Conservation (phyloP, 2,888 invertebrate genomes). For the Pharmacophagus antenor region DNA sequence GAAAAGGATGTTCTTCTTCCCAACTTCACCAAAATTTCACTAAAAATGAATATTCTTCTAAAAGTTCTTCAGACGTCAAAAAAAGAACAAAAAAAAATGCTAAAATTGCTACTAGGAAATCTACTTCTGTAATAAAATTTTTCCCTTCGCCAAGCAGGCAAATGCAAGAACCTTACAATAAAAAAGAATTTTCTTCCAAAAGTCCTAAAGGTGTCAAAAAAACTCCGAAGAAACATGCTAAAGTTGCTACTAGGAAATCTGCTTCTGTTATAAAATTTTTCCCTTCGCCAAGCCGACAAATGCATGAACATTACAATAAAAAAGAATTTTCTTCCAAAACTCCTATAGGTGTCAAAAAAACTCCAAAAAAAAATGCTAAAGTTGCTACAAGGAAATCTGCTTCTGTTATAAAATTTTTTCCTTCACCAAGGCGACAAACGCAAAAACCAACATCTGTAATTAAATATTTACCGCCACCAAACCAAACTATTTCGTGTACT, state of each 20-base stretch:
- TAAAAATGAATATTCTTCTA: background rate
- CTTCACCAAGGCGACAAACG: background rate
- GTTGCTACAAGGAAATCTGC: background rate
- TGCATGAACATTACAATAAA: background rate
- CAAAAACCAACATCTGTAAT: constrained; percentile 15
- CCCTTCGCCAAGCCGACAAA: constrained; percentile 1
- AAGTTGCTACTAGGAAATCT: constrained; percentile 4
- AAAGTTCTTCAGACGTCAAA: background rate
- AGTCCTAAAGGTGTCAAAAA: background rate
- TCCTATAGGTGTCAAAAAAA: background rate
- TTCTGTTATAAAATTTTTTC: constrained; percentile 17
- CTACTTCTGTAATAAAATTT: constrained; percentile 13
- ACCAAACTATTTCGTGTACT: background rate
- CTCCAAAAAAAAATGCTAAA: constrained; percentile 11
- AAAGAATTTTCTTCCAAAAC: background rate
- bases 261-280: constrained; percentile 15
- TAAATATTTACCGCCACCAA: constrained; percentile 22
- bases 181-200: background rate
- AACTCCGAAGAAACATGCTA: constrained; percentile 4
- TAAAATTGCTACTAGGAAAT: constrained; percentile 3
- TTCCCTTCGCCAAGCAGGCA: constrained; percentile 8
- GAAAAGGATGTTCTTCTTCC: background rate
- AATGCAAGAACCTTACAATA: background rate
- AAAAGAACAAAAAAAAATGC: constrained; percentile 4
- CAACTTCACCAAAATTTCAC: background rate